Base-by-base conservation (phyloP, 2,797 vertebrate species). In the Dromococcyx pavoninus region DNA sequence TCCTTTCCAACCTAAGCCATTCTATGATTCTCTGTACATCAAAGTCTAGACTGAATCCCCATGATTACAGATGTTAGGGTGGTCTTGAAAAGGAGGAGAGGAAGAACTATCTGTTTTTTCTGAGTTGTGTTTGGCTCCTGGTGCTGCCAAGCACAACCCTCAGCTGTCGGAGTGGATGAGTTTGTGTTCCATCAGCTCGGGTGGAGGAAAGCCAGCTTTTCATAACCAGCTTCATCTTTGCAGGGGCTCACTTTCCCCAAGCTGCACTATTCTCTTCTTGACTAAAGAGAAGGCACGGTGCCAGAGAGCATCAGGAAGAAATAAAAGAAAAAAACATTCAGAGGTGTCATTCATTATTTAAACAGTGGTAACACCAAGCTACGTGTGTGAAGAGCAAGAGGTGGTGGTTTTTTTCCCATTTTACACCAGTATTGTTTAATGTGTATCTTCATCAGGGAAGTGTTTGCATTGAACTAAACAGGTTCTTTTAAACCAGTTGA, bases 1-100 rank as follows among this genome's bases (percentile, higher is more conserved):
- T 48, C 46, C 19, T 19, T 46, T 46, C 44, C 46, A 48, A 48
- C 23, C 46, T 46, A 23, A 48, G 48, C 21, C 21, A 48, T 23
- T 48, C 22, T 23, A 48, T 24, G 46, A 10, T 48, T 48, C 11
- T 48, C 48, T 48, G 39, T 13, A 37, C 22, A 7, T n/a, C 25
- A 50, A 72, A 72, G 2, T 37, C 9, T 61, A 37, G 30, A 10
- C 23, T 3, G 22, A 5, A 9, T 46, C 3, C 10, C 37, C 2
- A 0, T 5, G 10, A 7, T 54, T 35, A 14, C 3, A 6, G n/a
- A 10, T 60, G 35, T 70, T 58, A 10, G n/a, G 19, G 22, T 71
- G 44, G 25, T 16, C 22, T 67, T 56, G 35, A 56, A 56, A 13
- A 46, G 17, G 8, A 69, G 21, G 12, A 24, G 8, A 78, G 25